Percentiles rank a stretch among this genome's conserved stretches.
These are phyloP conservation scores for Holocentrus rufus DNA, from an alignment of 2,797 vertebrate species.

Conservation along the genomic window DNA sequence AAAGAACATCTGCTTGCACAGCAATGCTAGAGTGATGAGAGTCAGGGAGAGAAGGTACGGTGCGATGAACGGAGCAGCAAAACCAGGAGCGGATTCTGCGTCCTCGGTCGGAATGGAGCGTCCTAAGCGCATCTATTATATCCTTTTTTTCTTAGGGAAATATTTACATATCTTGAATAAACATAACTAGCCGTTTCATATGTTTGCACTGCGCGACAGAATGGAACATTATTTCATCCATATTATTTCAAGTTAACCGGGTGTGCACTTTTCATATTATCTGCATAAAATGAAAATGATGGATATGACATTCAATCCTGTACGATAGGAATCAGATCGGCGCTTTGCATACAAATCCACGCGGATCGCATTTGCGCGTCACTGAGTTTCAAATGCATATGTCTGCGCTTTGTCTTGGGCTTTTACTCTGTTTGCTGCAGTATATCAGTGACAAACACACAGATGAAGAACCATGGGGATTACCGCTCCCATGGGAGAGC, in stretches of 20 bases:
- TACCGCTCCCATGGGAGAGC: constrained; percentile 64
- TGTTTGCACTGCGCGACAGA: constrained; percentile 31
- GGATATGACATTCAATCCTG: constrained; percentile 67
- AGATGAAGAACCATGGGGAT: constrained; percentile 65
- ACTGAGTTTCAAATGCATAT: constrained; percentile 66
- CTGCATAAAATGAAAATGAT: constrained; percentile 71
- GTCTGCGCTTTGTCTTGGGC: constrained; percentile 58
- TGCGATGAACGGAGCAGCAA: constrained; percentile 73
- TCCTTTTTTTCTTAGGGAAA: constrained; percentile 3
- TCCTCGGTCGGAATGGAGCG: constrained; percentile 71
- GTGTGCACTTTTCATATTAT: constrained; percentile 60
- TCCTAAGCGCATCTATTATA: constrained; percentile 48
- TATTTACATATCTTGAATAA: constrained; percentile 68
- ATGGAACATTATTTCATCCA: constrained; percentile 51
- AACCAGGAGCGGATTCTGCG: constrained; percentile 80
- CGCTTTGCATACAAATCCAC: constrained; percentile 75
- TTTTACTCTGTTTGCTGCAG: constrained; percentile 33
- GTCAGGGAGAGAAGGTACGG: constrained; percentile 69
- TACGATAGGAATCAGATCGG: constrained; percentile 61
- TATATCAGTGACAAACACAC: constrained; percentile 56
- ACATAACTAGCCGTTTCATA: constrained; percentile 51
- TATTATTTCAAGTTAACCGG: constrained; percentile 16
- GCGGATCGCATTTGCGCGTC: constrained; percentile 71
- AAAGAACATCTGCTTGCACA: constrained; percentile 83
- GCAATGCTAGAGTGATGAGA: constrained; percentile 81